These are phyloP conservation scores for Brachionus calyciflorus DNA, from an alignment of 1,140 invertebrate genomes.

Conservation along the genomic window DNA sequence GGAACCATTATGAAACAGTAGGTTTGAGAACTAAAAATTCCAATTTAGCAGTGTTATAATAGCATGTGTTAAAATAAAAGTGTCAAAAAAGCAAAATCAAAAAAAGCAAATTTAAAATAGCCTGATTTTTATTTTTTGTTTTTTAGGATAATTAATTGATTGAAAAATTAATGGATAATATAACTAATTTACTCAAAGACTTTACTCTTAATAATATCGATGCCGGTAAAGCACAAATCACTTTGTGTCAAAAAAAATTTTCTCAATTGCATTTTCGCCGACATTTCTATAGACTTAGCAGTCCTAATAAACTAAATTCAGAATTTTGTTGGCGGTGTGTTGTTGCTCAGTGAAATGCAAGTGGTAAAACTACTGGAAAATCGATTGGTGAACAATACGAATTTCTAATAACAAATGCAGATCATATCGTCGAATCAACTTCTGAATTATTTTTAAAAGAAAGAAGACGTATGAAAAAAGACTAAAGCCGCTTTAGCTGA, in stretches of 20 bases:
- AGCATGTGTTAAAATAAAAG: too few species aligned
- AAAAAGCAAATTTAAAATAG: too few species aligned
- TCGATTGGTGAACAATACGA: slow-evolving; percentile 1
- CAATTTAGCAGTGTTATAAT: too few species aligned
- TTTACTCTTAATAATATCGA: background rate
- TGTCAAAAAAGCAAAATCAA: too few species aligned
- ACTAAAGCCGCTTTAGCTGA: background rate
- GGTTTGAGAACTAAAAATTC: too few species aligned
- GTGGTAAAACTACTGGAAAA: slow-evolving; percentile 6
- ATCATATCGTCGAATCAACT: background rate
- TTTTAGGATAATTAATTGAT: too few species aligned
- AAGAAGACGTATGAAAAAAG: background rate
- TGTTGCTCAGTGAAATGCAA: background rate
- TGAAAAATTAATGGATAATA: background rate
- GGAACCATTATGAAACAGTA: too few species aligned
- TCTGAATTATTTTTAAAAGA: slow-evolving; percentile 12
- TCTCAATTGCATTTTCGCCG: background rate
- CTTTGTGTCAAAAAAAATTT: slow-evolving; percentile 7
- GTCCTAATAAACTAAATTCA: background rate
- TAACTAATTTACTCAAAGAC: background rate
- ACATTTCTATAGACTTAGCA: background rate
- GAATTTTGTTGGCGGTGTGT: background rate
- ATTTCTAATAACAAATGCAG: background rate
- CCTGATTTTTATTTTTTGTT: too few species aligned
- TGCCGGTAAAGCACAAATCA: slow-evolving; percentile 8